These are phyloP conservation scores for Cotesia chilonis DNA, from an alignment of 1,140 invertebrate species.

Conservation along the genomic window DNA sequence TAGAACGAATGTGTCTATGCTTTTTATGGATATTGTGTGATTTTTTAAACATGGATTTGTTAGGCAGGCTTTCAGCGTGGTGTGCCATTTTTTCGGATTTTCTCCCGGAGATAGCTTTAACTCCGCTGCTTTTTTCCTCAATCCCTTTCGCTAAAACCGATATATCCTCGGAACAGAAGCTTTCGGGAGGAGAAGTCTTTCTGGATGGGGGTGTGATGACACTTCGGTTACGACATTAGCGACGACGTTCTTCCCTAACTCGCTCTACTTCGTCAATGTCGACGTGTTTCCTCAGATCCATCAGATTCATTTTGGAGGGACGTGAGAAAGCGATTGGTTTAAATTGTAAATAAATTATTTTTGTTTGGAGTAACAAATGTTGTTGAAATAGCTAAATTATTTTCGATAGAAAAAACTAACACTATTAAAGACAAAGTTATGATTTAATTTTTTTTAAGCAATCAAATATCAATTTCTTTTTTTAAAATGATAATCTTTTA, in stretches of 20 bases:
- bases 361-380: too few species aligned
- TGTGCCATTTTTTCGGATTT: too few species aligned
- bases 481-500: too few species aligned
- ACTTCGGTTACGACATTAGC: constrained; percentile 58
- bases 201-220: constrained; percentile 44
- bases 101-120: neutral
- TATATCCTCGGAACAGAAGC: constrained; percentile 1
- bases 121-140: neutral
- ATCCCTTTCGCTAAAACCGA: neutral
- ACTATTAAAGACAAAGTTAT: too few species aligned
- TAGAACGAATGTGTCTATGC: too few species aligned
- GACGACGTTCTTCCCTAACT: constrained; percentile 50
- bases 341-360: too few species aligned
- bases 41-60: neutral
- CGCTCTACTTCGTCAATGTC: constrained; percentile 56
- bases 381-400: too few species aligned
- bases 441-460: too few species aligned
- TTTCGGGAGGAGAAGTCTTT: neutral
- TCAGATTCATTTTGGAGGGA: too few species aligned
- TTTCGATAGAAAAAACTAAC: too few species aligned
- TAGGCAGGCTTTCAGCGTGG: neutral
- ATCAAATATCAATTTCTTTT: too few species aligned
- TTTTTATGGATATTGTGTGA: neutral
- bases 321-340: too few species aligned
- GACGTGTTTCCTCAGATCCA: neutral